These are phyloP conservation scores for Synodontis membranacea DNA, from an alignment of 2,113 vertebrate genomes.

Conservation along the genomic window DNA sequence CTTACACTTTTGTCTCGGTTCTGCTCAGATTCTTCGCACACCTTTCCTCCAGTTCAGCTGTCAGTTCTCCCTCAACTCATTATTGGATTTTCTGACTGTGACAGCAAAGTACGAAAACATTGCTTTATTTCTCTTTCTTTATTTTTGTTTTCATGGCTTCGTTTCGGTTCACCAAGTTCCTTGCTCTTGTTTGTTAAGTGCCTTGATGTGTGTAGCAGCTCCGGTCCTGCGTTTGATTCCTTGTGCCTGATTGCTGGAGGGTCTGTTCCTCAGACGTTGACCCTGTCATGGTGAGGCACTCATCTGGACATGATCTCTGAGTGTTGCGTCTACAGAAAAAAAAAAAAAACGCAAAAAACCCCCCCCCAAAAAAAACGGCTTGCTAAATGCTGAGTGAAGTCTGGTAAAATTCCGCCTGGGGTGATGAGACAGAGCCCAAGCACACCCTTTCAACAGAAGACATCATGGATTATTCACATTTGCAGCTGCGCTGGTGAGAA, in stretches of 20 bases:
- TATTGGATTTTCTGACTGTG: constrained; percentile 58
- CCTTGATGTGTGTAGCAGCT: constrained; percentile 49
- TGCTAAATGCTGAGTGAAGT: constrained; percentile 54
- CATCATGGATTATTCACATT: constrained; percentile 77
- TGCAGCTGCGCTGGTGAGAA: constrained; percentile 71
- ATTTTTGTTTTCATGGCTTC: constrained; percentile 27
- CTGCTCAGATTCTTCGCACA: constrained; percentile 67
- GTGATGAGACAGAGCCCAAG: constrained; percentile 54
- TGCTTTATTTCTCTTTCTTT: constrained; percentile 15
- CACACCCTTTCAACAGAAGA: constrained; percentile 63
- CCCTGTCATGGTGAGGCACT: constrained; percentile 58
- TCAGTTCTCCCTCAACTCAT: constrained; percentile 62
- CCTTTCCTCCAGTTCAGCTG: constrained; percentile 64
- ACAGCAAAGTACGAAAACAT: constrained; percentile 55
- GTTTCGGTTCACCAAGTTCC: constrained; percentile 17
- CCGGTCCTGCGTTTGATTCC: constrained; percentile 49
- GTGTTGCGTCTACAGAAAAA: constrained; percentile 48
- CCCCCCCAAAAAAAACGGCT: too few relatives aligned
- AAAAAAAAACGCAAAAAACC: too few relatives aligned
- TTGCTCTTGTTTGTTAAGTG: constrained; percentile 36
- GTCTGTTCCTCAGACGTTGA: constrained; percentile 52
- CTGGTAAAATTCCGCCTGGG: constrained; percentile 52
- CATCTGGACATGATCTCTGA: constrained; percentile 48
- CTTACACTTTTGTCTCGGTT: constrained; percentile 70
- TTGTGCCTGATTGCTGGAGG: constrained; percentile 36